Evolutionary conservation across 2,113 vertebrate species (phyloP).

Genomic region (Turnix velox): DNA sequence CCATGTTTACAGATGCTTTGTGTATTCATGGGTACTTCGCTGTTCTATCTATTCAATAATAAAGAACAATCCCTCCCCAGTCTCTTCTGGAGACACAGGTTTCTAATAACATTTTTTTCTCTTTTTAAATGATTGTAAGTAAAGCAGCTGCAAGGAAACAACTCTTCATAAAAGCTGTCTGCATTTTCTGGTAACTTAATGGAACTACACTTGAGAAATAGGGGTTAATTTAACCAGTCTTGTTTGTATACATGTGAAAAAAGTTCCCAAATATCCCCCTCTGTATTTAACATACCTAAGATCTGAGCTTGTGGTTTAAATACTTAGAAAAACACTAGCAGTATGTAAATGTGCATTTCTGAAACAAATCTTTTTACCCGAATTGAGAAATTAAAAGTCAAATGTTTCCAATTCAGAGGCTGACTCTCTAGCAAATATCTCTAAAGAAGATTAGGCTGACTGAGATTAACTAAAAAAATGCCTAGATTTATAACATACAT

Average conservation of each 20-base stretch:
- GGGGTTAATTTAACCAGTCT: background rate
- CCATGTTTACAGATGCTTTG: background rate
- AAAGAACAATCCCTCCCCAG: background rate
- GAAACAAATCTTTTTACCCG: background rate
- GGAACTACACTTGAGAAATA: background rate
- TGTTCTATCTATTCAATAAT: too few species aligned
- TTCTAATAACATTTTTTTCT: background rate
- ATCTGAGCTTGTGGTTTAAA: background rate
- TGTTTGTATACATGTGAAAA: background rate
- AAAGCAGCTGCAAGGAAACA: background rate
- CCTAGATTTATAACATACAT: background rate
- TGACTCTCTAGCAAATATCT: conserved; percentile 1
- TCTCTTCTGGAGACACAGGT: background rate
- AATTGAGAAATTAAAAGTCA: conserved; percentile 24
- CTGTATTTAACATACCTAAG: background rate
- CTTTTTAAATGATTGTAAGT: background rate
- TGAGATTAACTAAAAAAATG: conserved; percentile 23
- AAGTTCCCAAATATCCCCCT: background rate
- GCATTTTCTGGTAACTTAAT: background rate
- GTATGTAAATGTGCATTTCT: background rate
- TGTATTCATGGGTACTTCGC: too few species aligned
- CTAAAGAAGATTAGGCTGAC: conserved; percentile 34
- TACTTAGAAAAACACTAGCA: background rate
- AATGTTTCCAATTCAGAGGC: conserved; percentile 5
- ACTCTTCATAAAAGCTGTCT: background rate